Conservation (phyloP, 2,797 vertebrate species). For the Pantherophis alleghaniensis region DNA sequence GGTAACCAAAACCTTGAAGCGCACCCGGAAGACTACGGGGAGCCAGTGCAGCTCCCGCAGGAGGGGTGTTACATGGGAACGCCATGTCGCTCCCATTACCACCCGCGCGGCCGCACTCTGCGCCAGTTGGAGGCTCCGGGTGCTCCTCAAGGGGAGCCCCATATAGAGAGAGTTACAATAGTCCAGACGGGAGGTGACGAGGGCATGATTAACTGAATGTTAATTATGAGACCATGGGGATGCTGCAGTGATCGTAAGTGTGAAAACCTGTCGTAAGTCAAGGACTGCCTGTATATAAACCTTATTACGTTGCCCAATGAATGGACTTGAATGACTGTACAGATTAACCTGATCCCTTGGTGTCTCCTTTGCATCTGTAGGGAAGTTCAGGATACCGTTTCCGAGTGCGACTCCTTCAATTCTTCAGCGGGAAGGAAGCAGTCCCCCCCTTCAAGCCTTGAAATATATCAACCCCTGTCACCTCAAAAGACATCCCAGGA, state of each 20-base stretch:
- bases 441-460: slow-evolving; percentile 77
- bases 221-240: background rate
- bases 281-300: background rate
- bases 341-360: background rate
- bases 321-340: background rate
- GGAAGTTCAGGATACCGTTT: slow-evolving; percentile 85
- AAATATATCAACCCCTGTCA: slow-evolving; percentile 78
- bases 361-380: slow-evolving; percentile 66
- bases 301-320: background rate
- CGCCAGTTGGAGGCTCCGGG: too few relatives aligned
- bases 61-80: too few relatives aligned
- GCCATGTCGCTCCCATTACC: too few relatives aligned
- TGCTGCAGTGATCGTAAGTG: background rate
- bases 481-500: slow-evolving; percentile 88
- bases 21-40: too few relatives aligned
- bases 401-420: slow-evolving; percentile 90
- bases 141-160: too few relatives aligned
- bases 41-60: too few relatives aligned
- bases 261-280: background rate
- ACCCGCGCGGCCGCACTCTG: too few relatives aligned
- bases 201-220: too few relatives aligned
- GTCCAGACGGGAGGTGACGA: too few relatives aligned
- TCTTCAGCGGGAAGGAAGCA: slow-evolving; percentile 86
- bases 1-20: too few relatives aligned
- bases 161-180: too few relatives aligned